Base-by-base conservation (phyloP, 2,888 invertebrate species). In the Rhingia campestris region DNA sequence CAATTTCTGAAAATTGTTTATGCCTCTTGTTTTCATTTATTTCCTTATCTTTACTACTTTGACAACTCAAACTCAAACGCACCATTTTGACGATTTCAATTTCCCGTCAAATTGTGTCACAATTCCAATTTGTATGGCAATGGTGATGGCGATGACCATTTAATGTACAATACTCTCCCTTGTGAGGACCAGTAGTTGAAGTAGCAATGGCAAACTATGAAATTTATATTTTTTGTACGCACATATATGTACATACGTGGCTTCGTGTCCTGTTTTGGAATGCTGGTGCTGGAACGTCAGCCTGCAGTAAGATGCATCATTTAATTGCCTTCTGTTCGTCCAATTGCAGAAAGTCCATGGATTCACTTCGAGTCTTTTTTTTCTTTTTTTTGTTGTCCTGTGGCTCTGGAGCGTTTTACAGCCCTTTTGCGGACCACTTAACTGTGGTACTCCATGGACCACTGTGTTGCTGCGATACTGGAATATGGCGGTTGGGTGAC, bases 291-390 rank as follows among this genome's bases (percentile, higher is more conserved):
- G 12, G 58, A 45, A 37, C 64, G 37, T 41, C 67, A 61, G 45
- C 35, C 67, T 53, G 56, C 37, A 72, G 56, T 77, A 77, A 73
- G 82, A 82, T 74, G 79, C 67, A 51, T 58, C 51, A 79, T 79
- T 79, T 82, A 82, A 82, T 79, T 82, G 77, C 73, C 63, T 73
- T 73, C 63, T 79, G 56, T 63, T 56, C 69, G 58, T 69, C 54
- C 79, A 69, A 73, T 67, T 82, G 82, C 82, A 79, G 51, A 41
- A 33, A 56, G 39, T 58, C 63, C 67, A 79, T 51, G 67, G 54
- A 77, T 67, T 67, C 77, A 59, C 64, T 66, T 69, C 43, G 63
- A 47, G 35, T 35, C 61, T 47, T 37, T 58, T 70, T 63, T 58
- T 37, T 58, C 64, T 63, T 58, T 53, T 49, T 22, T 35, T 7